phyloP scores from a whole-genome alignment of 2,797 vertebrate species.

The Rhinatrema bivittatum region DNA sequence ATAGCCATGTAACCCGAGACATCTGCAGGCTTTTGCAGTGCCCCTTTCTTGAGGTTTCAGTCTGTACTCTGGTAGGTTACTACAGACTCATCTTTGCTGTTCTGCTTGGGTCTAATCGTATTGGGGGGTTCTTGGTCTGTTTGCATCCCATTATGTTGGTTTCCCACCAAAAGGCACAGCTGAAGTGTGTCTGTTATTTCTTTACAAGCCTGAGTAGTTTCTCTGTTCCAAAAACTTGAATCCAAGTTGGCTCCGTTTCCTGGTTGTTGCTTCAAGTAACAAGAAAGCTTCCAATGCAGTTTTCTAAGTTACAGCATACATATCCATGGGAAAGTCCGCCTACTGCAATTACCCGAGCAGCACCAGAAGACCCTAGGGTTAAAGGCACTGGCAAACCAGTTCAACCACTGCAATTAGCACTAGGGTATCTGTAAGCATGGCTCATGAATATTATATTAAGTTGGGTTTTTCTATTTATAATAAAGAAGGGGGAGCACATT shows the following conservation, averaged over 20 bases:
- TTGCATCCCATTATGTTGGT: constrained; percentile 19
- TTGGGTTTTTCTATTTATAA: no score
- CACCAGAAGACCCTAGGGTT: no score
- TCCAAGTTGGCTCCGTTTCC: constrained; percentile 25
- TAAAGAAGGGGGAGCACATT: no score
- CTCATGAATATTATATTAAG: no score
- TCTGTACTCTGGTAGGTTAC: constrained; percentile 12
- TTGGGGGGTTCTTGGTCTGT: constrained; percentile 18
- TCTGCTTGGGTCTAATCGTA: constrained; percentile 20
- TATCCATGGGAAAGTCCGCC: constrained; percentile 6
- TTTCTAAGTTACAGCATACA: constrained; percentile 9
- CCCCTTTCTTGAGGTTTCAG: constrained; percentile 22
- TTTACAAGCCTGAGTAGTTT: constrained; percentile 22
- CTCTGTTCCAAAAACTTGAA: constrained; percentile 28
- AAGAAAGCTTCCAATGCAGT: constrained; percentile 14
- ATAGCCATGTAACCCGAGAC: not conserved
- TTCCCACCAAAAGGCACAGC: constrained; percentile 41
- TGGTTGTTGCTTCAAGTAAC: constrained; percentile 25
- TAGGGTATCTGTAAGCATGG: no score
- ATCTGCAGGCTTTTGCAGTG: not conserved
- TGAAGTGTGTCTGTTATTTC: constrained; percentile 34
- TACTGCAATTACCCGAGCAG: not conserved
- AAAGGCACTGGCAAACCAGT: no score
- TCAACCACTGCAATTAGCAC: no score
- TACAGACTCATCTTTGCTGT: constrained; percentile 20